Conservation (phyloP, 2,113 vertebrate genomes). For the Suricata suricatta region DNA sequence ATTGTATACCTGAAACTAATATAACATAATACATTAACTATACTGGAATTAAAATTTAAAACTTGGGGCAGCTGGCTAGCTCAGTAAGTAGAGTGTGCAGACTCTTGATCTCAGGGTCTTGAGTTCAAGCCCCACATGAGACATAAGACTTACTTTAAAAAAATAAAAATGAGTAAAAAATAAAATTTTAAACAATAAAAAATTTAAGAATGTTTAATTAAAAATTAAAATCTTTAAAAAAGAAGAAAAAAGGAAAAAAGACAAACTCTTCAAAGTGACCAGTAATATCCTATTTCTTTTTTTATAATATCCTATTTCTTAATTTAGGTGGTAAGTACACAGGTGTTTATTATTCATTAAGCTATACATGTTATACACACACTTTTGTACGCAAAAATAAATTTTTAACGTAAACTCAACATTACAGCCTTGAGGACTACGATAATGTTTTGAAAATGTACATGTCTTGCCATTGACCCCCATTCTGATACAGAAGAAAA, state of each 20-base stretch:
- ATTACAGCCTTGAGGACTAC: not conserved
- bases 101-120: not conserved
- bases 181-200: not conserved
- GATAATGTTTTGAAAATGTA: not conserved
- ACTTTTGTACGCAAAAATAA: not conserved
- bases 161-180: not conserved
- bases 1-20: not conserved
- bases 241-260: not conserved
- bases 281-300: not conserved
- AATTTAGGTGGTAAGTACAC: not conserved
- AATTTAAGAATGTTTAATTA: not conserved
- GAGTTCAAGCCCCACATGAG: not conserved
- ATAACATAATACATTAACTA: not conserved
- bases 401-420: not conserved
- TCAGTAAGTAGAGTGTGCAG: not conserved
- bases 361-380: not conserved
- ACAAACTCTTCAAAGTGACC: not conserved
- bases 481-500: slow-evolving; percentile 22
- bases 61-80: not conserved
- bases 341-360: not conserved
- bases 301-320: not conserved
- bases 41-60: not conserved
- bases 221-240: not conserved
- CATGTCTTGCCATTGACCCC: not conserved
- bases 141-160: not conserved